Base-by-base conservation (phyloP, 2,888 invertebrate species). In the Pollenia labialis region DNA sequence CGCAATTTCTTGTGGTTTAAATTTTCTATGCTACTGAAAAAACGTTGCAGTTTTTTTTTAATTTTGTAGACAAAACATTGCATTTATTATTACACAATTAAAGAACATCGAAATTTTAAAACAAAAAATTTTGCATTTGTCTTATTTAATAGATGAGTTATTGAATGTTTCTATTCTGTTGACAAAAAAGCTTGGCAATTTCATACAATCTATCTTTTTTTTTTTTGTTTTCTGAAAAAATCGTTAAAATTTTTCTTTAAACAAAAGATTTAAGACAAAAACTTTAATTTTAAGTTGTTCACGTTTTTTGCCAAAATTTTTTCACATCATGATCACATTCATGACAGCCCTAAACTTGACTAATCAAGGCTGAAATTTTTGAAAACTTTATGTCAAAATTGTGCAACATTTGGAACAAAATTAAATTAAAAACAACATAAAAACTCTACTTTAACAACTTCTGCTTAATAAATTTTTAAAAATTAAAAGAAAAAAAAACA, bases 341-440 rank as follows among this genome's bases (percentile, higher is more conserved):
- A 85, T 75, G 80, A 80, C 75, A 90, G 90, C 88, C 89, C 87
- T 88, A 89, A 91, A 90, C 90, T 88, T 90, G 89, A 89, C 89
- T 90, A 89, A 87, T 88, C 66, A 66, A 76, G 54, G 89, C 85
- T 89, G 88, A 89, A 90, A 85, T 86, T 88, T 85, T 79, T 18
- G 56, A 56, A 68, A 75, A 62, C 79, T 89, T 89, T 88, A 88
- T 90, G 88, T 52, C n/a, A 8, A 60, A 58, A 32, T 68, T 69
- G 46, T 46, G 62, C 74, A 68, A 84, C 60, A 60, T 52, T 52
- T 58, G 56, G 32, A 32, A 32, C 32, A 32, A 69, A 14, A 23
- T 58, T 6, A 74, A 77, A 72, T 62, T 71, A 77, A 71, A 71
- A 66, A 75, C 1, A 4, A 46, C 40, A 56, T 46, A 69, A 77